A percentile compares a stretch with the other conserved stretches of the same genome.
Evolutionary conservation across 2,888 invertebrate species (phyloP).

Genomic region (Metacarcinus magister): DNA sequence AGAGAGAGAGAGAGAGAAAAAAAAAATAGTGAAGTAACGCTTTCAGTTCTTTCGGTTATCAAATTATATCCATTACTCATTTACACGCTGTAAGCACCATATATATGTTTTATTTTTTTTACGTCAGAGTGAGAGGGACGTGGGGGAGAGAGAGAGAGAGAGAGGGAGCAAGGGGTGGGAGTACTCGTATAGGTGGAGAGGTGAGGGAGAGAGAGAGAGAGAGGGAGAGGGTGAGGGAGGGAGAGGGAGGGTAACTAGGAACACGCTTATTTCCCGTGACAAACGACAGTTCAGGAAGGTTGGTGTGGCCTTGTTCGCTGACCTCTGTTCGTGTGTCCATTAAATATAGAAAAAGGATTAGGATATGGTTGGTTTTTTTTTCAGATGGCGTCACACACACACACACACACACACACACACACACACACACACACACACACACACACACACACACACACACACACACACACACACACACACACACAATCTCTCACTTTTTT

Average conservation of each 20-base stretch:
- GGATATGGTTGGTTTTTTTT: neutral
- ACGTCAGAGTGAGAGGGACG: neutral
- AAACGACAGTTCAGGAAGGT: neutral
- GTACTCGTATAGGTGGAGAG: neutral
- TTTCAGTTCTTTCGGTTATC: neutral
- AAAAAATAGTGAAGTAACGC: neutral
- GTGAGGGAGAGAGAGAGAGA: slow-evolving; percentile 57
- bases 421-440: no score
- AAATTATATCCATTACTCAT: slow-evolving; percentile 50
- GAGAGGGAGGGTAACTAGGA: neutral
- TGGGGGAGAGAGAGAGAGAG: neutral
- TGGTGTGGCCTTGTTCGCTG: neutral
- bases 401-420: no score
- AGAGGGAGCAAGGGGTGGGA: neutral
- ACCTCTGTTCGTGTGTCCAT: neutral
- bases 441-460: slow-evolving; percentile 51
- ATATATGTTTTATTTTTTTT: neutral
- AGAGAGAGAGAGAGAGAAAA: neutral
- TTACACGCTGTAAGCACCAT: neutral
- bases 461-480: neutral
- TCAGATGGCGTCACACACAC: neutral
- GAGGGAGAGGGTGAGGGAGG: slow-evolving; percentile 56
- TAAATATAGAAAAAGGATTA: neutral
- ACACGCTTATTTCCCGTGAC: neutral
- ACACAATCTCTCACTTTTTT: neutral